Conservation (phyloP, 2,888 invertebrate genomes). For the Xestia sexstrigata region DNA sequence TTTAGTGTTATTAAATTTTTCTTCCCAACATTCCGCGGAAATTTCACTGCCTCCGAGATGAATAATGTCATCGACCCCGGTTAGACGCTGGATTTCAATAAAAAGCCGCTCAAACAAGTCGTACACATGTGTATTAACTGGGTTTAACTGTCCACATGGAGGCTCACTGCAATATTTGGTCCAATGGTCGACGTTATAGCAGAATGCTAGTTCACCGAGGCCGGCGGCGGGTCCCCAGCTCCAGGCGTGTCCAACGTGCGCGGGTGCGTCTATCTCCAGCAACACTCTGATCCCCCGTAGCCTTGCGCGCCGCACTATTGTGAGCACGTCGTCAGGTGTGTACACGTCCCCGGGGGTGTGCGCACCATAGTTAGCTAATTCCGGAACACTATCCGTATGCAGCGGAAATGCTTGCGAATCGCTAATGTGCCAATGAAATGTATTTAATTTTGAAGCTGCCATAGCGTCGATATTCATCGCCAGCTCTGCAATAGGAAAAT, state of each 20-base stretch:
- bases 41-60: conserved; percentile 95
- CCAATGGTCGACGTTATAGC: conserved; percentile 94
- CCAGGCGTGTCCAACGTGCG: conserved; percentile 96
- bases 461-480: conserved; percentile 95
- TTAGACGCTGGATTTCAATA: conserved; percentile 93
- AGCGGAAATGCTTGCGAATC: conserved; percentile 98
- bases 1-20: conserved; percentile 89
- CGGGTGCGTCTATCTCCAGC: conserved; percentile 96
- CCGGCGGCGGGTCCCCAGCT: conserved; percentile 93
- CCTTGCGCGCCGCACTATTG: conserved; percentile 94
- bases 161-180: conserved; percentile 94
- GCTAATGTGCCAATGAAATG: conserved; percentile 97
- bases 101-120: conserved; percentile 93
- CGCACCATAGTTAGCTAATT: conserved; percentile 94
- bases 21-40: conserved; percentile 93
- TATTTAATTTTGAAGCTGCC: conserved; percentile 96
- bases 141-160: conserved; percentile 95
- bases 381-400: conserved; percentile 93
- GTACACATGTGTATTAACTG: conserved; percentile 93
- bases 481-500: conserved; percentile 93
- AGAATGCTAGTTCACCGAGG: conserved; percentile 93
- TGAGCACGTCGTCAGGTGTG: conserved; percentile 92
- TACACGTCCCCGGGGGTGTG: conserved; percentile 94
- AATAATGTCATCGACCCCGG: conserved; percentile 94
- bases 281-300: conserved; percentile 96